Base-by-base conservation (phyloP, 2,797 vertebrate genomes). In the Hydrophis major region DNA sequence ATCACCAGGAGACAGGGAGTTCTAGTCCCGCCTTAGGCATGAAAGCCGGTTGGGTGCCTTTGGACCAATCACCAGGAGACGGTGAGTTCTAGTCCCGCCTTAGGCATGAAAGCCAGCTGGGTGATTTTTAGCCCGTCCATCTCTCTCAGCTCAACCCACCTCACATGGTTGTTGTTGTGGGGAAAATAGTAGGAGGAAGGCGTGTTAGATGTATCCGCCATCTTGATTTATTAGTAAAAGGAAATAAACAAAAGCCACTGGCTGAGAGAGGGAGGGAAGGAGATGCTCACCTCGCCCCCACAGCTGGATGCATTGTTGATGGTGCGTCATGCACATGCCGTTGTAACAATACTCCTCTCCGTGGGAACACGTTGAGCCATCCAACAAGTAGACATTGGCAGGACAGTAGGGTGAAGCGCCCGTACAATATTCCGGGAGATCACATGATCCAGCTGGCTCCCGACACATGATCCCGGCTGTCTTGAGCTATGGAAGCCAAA, bases 401-500 rank as follows among this genome's bases (percentile, higher is more conserved):
- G 99, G 99, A 93, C 99, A 99, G 97, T 98, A 98, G 0, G 99
- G 98, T 0, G 98, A 99, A 0, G 98, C 97, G 0, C 99, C 99
- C 0, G 98, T 99, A 97, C 99, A 99, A 97, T 98, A 99, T 90
- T 99, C 99, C 0, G 99, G 99, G 12, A 99, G 99, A 97, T 99
- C 99, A 2, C 99, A 99, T 0, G 98, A 97, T 0, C 98, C 98
- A 0, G 98, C 98, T 0, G 98, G 98, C 0, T 97, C 98, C 20
- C 99, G 98, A 95, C 99, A 99, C 95, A 97, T 96, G 0, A 98
- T 98, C 11, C 99, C 99, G 0, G 98, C 98, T 50, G 97, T 97
- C 96, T 98, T 99, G 83, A 99, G 91, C 99, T 99, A 94, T 4
- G 0, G 92, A 56, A 90, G 92, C 12, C 0, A 56, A 53, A 10